phyloP scores from a whole-genome alignment of 2,797 vertebrate species.

The Aeoliscus strigatus region DNA sequence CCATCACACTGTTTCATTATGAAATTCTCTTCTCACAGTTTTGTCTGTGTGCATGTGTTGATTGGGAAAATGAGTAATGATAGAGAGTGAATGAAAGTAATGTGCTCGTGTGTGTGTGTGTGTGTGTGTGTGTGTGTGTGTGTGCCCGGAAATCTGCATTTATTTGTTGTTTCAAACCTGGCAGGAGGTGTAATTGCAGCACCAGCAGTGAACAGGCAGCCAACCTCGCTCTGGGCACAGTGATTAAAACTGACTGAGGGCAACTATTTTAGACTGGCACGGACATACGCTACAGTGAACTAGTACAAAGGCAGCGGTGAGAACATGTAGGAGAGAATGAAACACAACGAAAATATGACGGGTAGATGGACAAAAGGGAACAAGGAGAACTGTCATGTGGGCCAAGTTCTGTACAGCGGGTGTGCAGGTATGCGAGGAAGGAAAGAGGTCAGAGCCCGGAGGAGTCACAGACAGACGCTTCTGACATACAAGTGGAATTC shows the following conservation, averaged over 20 bases:
- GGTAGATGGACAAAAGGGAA: neutral
- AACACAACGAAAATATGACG: neutral
- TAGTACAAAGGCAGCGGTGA: neutral
- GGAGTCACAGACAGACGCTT: conserved; percentile 26
- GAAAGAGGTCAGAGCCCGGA: conserved; percentile 21
- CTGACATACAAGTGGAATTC: conserved; percentile 28
- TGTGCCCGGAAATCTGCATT: conserved; percentile 12
- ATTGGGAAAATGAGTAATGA: neutral
- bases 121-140: conserved; percentile 4
- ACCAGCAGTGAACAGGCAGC: conserved; percentile 22
- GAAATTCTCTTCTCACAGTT: conserved; percentile 11
- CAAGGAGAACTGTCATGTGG: neutral
- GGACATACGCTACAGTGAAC: conserved; percentile 16
- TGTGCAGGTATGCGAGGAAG: conserved; percentile 29
- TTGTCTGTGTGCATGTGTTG: neutral
- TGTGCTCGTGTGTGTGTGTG: conserved; percentile 1
- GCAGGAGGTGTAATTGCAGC: conserved; percentile 32
- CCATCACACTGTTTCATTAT: conserved; percentile 18
- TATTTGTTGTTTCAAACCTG: conserved; percentile 42
- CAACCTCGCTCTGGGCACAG: conserved; percentile 20
- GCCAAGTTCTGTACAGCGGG: conserved; percentile 5
- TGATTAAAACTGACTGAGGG: conserved; percentile 34
- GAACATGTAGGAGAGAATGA: neutral
- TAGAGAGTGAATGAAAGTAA: neutral
- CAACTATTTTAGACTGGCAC: conserved; percentile 9